Percentiles rank a stretch among this genome's conserved stretches.
phyloP scores from a whole-genome alignment of 2,888 invertebrate species.

The Drosophila engyochracea region DNA sequence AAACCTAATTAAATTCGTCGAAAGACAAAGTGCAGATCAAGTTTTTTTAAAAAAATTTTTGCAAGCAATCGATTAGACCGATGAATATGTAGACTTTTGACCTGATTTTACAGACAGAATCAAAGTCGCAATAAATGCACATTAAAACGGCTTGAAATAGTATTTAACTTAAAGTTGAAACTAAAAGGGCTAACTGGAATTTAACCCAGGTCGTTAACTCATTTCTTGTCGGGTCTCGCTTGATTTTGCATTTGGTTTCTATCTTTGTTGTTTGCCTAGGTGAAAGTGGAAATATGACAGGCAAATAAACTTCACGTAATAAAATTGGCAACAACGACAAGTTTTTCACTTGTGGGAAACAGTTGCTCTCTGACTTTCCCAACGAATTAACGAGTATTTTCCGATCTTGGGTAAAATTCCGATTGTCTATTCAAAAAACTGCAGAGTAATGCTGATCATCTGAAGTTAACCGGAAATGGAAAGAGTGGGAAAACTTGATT shows the following conservation, averaged over 20 bases:
- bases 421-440: constrained; percentile 7
- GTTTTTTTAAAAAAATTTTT: too few species aligned
- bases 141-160: neutral
- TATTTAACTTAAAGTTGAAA: neutral
- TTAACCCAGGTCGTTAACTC: constrained; percentile 34
- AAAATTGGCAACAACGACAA: constrained; percentile 53
- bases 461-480: constrained; percentile 41
- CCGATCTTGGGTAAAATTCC: constrained; percentile 35
- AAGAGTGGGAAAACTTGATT: constrained; percentile 22
- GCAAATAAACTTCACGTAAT: constrained; percentile 71
- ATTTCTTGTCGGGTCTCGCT: constrained; percentile 16
- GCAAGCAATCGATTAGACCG: neutral
- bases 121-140: neutral
- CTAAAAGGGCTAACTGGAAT: constrained; percentile 1
- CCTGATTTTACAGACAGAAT: neutral
- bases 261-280: constrained; percentile 32
- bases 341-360: constrained; percentile 48
- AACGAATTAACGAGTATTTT: constrained; percentile 7
- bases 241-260: constrained; percentile 24
- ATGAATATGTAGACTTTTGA: constrained; percentile 10
- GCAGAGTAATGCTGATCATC: constrained; percentile 30
- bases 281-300: constrained; percentile 70
- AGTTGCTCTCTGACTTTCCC: constrained; percentile 58
- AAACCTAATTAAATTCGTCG: constrained; percentile 38
- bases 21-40: constrained; percentile 40